Conservation (phyloP, 1,140 invertebrate species). For the Drosophila ogumai region DNA sequence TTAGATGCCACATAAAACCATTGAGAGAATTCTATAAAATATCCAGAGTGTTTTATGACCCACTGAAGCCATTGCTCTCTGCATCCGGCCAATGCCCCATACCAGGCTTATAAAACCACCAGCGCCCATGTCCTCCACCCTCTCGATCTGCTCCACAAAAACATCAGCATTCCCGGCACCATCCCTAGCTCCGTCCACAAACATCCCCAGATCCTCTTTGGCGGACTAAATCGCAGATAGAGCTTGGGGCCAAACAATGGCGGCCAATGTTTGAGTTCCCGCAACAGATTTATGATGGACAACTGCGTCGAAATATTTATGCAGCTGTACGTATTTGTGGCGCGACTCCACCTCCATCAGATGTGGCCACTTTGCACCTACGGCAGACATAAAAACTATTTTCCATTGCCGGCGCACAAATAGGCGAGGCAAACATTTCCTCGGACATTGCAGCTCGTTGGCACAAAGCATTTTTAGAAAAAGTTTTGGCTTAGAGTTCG, state of each 20-base stretch:
- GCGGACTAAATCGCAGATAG: conserved; percentile 58
- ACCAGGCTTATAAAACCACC: conserved; percentile 40
- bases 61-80: conserved; percentile 5
- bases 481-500: conserved; percentile 51
- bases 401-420: conserved; percentile 48
- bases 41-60: conserved; percentile 18
- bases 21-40: conserved; percentile 2
- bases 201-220: conserved; percentile 45
- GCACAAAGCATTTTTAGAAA: conserved; percentile 56
- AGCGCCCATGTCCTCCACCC: neutral
- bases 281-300: conserved; percentile 69
- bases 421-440: conserved; percentile 17
- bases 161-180: neutral
- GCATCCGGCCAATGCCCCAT: conserved; percentile 22
- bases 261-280: conserved; percentile 57
- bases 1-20: neutral
- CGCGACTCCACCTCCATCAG: conserved; percentile 1
- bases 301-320: conserved; percentile 67
- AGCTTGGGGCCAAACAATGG: conserved; percentile 48
- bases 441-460: conserved; percentile 21
- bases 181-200: conserved; percentile 10
- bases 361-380: conserved; percentile 59
- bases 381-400: conserved; percentile 57
- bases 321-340: conserved; percentile 34
- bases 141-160: conserved; percentile 1